Base-by-base conservation (phyloP, 2,113 vertebrate genomes). In the Numenius arquata region DNA sequence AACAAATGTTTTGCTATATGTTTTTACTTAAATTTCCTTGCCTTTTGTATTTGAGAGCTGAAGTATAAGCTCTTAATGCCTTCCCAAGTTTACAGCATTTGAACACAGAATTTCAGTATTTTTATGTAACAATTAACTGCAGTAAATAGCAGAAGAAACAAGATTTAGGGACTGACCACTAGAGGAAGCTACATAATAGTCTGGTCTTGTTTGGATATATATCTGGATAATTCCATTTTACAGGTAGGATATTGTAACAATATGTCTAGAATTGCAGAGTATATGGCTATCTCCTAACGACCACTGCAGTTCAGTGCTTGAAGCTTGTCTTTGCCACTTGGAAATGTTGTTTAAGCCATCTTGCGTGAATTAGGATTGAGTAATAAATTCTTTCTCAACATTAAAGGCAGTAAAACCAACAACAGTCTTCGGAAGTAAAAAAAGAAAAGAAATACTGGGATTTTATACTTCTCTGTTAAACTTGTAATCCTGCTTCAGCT, bases 101-200 rank as follows among this genome's bases (percentile, higher is more conserved):
- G 27, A 86, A 66, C 5, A 6, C 15, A 53, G 23, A 84, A 82
- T 85, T 77, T 94, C 27, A 50, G 48, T 72, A 63, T 82, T 90
- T 58, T 4, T 68, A 15, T 82, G 26, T 90, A 81, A 74, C 22
- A 74, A 72, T 65, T 73, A 76, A 89, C 40, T 65, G 61, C 19
- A 80, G n/a, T 74, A 92, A 90, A 63, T 71, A 56, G 41, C 79
- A 89, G 70, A 88, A 84, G 34, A 82, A 82, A 67, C 25, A 89
- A 82, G 48, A 85, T 95, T 89, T 89, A 63, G 43, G 56, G 48
- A 67, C 48, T 87, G 93, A 53, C 84, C 89, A 75, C 70, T 95
- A 94, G 84, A 84, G 80, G 93, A 95, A 87, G 91, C 92, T 89
- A 86, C 26, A 1, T 81, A 95, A 58, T 90, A 93, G 66, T 68